Conservation (phyloP, 2,888 invertebrate genomes). For the Argyra leucocephala region DNA sequence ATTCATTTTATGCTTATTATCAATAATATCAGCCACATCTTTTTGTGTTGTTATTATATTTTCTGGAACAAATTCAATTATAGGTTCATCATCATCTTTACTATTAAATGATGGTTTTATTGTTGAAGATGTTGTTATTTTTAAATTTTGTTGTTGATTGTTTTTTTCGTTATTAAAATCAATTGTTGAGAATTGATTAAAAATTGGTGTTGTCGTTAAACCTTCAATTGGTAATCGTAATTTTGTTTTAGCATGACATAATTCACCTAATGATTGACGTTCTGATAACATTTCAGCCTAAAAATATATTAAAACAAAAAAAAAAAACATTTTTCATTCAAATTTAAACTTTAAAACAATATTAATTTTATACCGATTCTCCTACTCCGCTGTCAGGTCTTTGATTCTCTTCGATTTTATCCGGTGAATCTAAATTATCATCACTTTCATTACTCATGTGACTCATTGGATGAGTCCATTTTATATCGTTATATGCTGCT, state of each 20-base stretch:
- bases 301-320: slow-evolving; percentile 11
- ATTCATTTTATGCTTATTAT: slow-evolving; percentile 7
- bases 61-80: not conserved
- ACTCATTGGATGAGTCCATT: slow-evolving; percentile 20
- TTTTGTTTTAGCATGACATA: slow-evolving; percentile 24
- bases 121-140: slow-evolving; percentile 25
- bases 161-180: slow-evolving; percentile 12
- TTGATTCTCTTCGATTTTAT: slow-evolving; percentile 18
- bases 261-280: slow-evolving; percentile 24
- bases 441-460: slow-evolving; percentile 15
- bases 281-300: slow-evolving; percentile 26
- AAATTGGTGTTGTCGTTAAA: slow-evolving; percentile 13
- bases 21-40: not conserved
- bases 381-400: slow-evolving; percentile 27
- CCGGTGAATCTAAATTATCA: slow-evolving; percentile 11
- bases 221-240: slow-evolving; percentile 24
- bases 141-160: slow-evolving; percentile 5
- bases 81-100: not conserved
- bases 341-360: not conserved
- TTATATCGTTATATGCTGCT: slow-evolving; percentile 17
- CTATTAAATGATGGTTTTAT: not conserved
- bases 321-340: not conserved
- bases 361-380: slow-evolving; percentile 22
- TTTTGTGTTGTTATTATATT: not conserved
- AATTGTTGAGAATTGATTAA: not conserved